Conservation (phyloP, 2,888 invertebrate genomes). For the Acanthosepion lycidas region DNA sequence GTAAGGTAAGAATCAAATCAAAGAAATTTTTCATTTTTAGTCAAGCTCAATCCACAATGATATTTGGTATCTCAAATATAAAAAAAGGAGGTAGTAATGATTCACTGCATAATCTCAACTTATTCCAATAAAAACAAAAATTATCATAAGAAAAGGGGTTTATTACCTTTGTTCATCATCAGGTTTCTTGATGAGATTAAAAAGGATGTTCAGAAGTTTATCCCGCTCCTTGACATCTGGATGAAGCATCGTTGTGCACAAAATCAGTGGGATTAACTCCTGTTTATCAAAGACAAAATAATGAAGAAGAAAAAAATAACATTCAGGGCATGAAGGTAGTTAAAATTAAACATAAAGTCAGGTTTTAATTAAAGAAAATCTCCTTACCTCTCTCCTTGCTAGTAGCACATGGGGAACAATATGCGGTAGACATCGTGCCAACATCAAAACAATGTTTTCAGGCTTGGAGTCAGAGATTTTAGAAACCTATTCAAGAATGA, state of each 20-base stretch:
- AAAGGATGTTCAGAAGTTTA: constrained; percentile 80
- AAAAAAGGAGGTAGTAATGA: too few species aligned
- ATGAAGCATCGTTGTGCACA: constrained; percentile 80
- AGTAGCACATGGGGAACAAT: constrained; percentile 82
- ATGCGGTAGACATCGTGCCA: constrained; percentile 79
- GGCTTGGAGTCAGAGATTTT: constrained; percentile 62
- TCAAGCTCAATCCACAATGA: too few species aligned
- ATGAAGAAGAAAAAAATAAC: not conserved
- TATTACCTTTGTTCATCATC: constrained; percentile 80
- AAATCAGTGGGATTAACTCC: constrained; percentile 81
- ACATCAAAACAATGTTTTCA: constrained; percentile 76
- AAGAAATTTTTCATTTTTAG: too few species aligned
- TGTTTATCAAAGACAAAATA: constrained; percentile 57
- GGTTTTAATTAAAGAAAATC: not conserved
- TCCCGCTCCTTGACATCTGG: constrained; percentile 79
- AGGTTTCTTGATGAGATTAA: constrained; percentile 83
- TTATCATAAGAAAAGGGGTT: too few species aligned
- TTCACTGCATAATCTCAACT: too few species aligned
- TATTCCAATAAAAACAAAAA: too few species aligned
- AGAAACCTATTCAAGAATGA: constrained; percentile 61
- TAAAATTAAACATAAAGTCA: too few species aligned
- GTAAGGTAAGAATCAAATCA: too few species aligned
- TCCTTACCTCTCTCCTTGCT: constrained; percentile 79
- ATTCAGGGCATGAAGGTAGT: not conserved
- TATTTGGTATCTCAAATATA: too few species aligned